Evolutionary conservation across 2,888 invertebrate genomes (phyloP).

Genomic region (Sminthurides aquaticus): DNA sequence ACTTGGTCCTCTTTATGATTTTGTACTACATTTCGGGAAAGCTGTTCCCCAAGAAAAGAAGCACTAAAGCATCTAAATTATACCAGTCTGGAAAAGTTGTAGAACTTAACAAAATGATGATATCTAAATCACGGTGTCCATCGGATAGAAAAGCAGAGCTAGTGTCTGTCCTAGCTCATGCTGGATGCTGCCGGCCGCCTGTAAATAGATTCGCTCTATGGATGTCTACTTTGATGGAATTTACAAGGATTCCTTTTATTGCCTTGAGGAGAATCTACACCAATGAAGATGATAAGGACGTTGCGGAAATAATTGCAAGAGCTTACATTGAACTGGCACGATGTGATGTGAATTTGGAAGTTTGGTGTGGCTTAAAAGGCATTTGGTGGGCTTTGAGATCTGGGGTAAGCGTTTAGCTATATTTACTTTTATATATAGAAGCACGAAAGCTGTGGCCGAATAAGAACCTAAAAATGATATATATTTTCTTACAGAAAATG

Average conservation of each 20-base stretch:
- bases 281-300: constrained; percentile 22
- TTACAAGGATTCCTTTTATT: constrained; percentile 13
- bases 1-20: constrained; percentile 35
- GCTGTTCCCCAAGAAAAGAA: constrained; percentile 19
- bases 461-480: neutral
- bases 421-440: constrained; percentile 1
- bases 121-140: constrained; percentile 11
- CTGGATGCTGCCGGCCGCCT: constrained; percentile 17
- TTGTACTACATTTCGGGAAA: constrained; percentile 38
- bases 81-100: constrained; percentile 22
- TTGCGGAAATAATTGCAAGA: constrained; percentile 18
- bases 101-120: constrained; percentile 18
- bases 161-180: constrained; percentile 8
- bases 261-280: constrained; percentile 14
- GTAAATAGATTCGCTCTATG: constrained; percentile 12
- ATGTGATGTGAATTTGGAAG: constrained; percentile 4
- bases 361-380: constrained; percentile 23
- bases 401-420: constrained; percentile 10
- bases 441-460: neutral
- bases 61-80: constrained; percentile 19
- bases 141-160: constrained; percentile 19
- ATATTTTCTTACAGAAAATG: constrained; percentile 16
- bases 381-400: constrained; percentile 19
- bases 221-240: constrained; percentile 13
- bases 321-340: constrained; percentile 21